A percentile compares a stretch with the other conserved stretches of the same genome.
Conservation (phyloP, 2,113 vertebrate species). For the pig (Sus scrofa) region DNA sequence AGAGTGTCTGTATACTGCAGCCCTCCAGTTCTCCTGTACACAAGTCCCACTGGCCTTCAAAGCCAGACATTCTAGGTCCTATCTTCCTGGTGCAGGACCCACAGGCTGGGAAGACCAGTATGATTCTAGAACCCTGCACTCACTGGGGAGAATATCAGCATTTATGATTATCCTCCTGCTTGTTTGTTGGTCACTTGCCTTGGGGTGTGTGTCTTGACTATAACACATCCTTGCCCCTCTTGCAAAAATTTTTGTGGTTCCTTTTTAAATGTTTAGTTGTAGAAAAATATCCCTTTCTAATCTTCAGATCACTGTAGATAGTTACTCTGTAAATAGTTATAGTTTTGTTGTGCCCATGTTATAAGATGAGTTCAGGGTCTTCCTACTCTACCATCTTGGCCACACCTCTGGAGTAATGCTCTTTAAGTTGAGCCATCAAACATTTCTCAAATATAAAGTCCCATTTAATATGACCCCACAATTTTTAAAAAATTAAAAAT, state of each 20-base stretch:
- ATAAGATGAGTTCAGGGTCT: background rate
- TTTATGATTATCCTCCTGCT: background rate
- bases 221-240: background rate
- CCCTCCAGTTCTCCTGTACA: background rate
- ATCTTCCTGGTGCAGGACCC: background rate
- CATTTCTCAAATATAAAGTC: background rate
- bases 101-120: background rate
- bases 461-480: background rate
- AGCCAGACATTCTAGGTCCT: background rate
- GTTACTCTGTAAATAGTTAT: background rate
- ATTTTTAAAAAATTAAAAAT: background rate
- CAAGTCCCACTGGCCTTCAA: background rate
- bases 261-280: background rate
- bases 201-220: background rate
- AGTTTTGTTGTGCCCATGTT: background rate
- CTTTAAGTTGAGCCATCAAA: background rate
- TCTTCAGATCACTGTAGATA: background rate
- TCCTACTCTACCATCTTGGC: background rate
- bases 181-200: background rate
- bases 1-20: background rate
- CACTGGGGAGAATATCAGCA: background rate
- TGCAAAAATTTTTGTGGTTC: background rate
- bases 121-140: background rate
- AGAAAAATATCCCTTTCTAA: background rate
- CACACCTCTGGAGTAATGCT: background rate